Evolutionary conservation across 2,888 invertebrate species (phyloP), one percentile per base, ranked within the genome.

Genomic region (Encarsia formosa): DNA sequence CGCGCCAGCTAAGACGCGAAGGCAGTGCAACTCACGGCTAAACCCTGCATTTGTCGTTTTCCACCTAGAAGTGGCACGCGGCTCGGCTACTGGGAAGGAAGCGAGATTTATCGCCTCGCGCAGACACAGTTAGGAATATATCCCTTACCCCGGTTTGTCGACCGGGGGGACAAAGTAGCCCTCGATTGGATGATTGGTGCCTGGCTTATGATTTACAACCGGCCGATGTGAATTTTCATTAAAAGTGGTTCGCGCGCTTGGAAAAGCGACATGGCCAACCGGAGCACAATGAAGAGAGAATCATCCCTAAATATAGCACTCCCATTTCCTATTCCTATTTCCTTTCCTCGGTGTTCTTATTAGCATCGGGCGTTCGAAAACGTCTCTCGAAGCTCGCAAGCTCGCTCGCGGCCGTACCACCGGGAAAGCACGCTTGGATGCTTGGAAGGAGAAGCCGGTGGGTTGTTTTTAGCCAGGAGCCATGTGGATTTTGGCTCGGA

Each of bases 401-500:
- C 3, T 6, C n/a, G 5, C 34, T n/a, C 13, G 34, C 34, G 16
- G 5, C 9, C n/a, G n/a, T 8, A n/a, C 6, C 34, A n/a, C 6
- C 34, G 15, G 16, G 34, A n/a, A 16, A 8, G 15, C 15, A 34
- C n/a, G 34, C 34, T 15, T n/a, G n/a, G n/a, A n/a, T n/a, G n/a
- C n/a, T n/a, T n/a, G 16, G 16, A 29, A 35, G 35, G 16, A 20
- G 32, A 16, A 31, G 35, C 15, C 13, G 24, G 37, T 11, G 52
- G 42, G 51, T 55, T 55, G 55, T 55, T 55, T 55, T 55, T 55
- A 55, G 55, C 51, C 37, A 15, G 48, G 39, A 55, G 51, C 51
- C 51, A 50, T 51, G 55, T 55, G 55, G 51, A 55, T 49, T 55
- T 55, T 55, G 55, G 55, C 51, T 51, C 55, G 51, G 48, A 45